A percentile compares a stretch with the other conserved stretches of the same genome.
phyloP scores from a whole-genome alignment of 2,797 vertebrate genomes.

The Vultur gryphus region DNA sequence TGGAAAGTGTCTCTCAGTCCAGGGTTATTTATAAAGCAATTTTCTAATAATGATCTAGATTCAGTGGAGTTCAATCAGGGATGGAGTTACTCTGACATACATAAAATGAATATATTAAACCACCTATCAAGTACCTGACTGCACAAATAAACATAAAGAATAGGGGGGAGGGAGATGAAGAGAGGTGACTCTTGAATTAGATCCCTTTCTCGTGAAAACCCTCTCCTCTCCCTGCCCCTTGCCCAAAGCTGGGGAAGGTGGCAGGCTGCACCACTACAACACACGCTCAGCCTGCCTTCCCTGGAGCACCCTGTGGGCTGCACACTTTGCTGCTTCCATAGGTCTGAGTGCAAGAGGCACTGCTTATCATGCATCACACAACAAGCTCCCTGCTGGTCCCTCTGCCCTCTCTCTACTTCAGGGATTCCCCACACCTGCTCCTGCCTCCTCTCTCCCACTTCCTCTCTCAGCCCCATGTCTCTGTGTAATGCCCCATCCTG shows the following conservation, averaged over 20 bases:
- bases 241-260: neutral
- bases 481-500: neutral
- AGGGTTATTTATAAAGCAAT: conserved; percentile 45
- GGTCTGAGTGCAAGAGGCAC: neutral
- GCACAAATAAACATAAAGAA: neutral
- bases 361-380: neutral
- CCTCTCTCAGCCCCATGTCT: neutral
- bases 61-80: neutral
- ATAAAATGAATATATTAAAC: conserved; percentile 24
- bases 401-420: neutral
- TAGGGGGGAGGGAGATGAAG: neutral
- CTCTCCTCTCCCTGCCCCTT: neutral
- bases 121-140: neutral
- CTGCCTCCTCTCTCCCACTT: neutral
- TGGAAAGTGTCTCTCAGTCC: conserved; percentile 1
- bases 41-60: conserved; percentile 42
- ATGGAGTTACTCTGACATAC: neutral
- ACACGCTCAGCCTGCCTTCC: neutral
- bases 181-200: neutral
- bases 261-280: neutral
- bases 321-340: neutral
- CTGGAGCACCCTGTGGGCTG: neutral
- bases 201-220: neutral
- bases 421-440: neutral
- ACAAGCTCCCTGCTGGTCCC: rapidly evolving